Percentiles rank a stretch among this genome's conserved stretches.
Conservation (phyloP, 2,888 invertebrate species). For the Nomada goodeniana region DNA sequence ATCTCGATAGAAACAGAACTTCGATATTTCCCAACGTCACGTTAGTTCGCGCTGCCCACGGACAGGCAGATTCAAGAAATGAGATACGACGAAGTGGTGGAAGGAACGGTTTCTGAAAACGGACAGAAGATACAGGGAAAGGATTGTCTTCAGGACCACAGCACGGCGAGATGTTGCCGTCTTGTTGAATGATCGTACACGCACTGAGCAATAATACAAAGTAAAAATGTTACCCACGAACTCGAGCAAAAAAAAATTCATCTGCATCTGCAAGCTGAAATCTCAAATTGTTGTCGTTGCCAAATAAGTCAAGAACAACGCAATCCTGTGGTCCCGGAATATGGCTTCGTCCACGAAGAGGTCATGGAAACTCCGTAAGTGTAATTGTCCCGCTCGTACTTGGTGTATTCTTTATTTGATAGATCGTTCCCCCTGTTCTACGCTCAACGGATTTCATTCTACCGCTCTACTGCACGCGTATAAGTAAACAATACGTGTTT, state of each 20-base stretch:
- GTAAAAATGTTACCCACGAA: conserved; percentile 75
- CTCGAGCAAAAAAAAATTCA: conserved; percentile 75
- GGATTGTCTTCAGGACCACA: conserved; percentile 44
- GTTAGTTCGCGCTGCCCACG: conserved; percentile 66
- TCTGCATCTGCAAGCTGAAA: conserved; percentile 72
- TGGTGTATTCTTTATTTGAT: conserved; percentile 21
- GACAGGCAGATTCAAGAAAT: conserved; percentile 72
- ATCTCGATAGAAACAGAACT: conserved; percentile 58
- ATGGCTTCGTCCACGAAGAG: conserved; percentile 87
- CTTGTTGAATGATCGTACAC: conserved; percentile 41
- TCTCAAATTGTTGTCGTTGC: conserved; percentile 79
- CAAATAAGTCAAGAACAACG: conserved; percentile 81
- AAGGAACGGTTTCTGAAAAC: conserved; percentile 66
- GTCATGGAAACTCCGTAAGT: conserved; percentile 94
- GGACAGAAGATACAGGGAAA: conserved; percentile 56
- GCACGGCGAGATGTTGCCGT: conserved; percentile 54
- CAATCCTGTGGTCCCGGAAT: conserved; percentile 73
- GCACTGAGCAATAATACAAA: conserved; percentile 41
- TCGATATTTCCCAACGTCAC: conserved; percentile 72
- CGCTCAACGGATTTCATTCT: conserved; percentile 26
- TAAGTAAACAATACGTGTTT: conserved; percentile 61
- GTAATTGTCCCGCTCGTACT: conserved; percentile 37
- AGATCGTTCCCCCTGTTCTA: neutral
- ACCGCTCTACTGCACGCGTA: conserved; percentile 13
- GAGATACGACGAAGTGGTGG: conserved; percentile 74